A percentile compares a stretch with the other conserved stretches of the same genome.
Evolutionary conservation across 53 echinoderm and acorn worm genomes (phyloP).

Genomic region (Echinometra lucunter): DNA sequence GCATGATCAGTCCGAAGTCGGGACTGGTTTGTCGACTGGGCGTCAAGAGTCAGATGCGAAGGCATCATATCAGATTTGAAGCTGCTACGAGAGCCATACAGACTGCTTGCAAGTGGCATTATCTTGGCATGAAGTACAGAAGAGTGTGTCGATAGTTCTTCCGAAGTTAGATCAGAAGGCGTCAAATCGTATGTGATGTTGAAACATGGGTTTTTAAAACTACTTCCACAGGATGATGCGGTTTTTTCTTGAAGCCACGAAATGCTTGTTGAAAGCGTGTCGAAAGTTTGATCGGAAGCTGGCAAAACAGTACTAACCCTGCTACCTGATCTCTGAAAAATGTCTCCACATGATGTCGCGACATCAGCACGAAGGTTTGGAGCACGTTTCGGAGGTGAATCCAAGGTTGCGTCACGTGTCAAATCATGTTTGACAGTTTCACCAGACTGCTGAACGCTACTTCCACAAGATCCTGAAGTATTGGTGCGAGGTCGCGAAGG

Average conservation of each 20-base stretch:
- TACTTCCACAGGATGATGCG: not conserved
- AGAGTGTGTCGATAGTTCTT: not conserved
- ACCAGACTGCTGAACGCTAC: conserved; percentile 4
- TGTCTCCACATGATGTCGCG: not conserved
- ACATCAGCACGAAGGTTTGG: not conserved
- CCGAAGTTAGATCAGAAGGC: not conserved
- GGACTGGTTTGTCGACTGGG: not conserved
- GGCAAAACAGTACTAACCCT: not conserved
- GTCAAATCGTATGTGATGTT: not conserved
- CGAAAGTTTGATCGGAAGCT: not conserved
- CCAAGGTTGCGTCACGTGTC: not conserved
- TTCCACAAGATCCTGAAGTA: conserved; percentile 20
- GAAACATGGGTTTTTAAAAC: not conserved
- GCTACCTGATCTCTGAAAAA: not conserved
- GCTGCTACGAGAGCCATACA: not conserved
- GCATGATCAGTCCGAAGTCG: not conserved
- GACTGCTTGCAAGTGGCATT: not conserved
- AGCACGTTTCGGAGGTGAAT: too few relatives aligned
- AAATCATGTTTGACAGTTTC: not conserved
- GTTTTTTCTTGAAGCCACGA: not conserved
- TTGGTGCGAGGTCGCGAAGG: conserved; percentile 4
- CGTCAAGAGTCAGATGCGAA: conserved; percentile 23
- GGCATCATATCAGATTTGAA: not conserved
- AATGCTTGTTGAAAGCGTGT: not conserved
- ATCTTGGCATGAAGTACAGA: not conserved